phyloP scores from a whole-genome alignment of 2,797 vertebrate species.

The Trachops cirrhosus region DNA sequence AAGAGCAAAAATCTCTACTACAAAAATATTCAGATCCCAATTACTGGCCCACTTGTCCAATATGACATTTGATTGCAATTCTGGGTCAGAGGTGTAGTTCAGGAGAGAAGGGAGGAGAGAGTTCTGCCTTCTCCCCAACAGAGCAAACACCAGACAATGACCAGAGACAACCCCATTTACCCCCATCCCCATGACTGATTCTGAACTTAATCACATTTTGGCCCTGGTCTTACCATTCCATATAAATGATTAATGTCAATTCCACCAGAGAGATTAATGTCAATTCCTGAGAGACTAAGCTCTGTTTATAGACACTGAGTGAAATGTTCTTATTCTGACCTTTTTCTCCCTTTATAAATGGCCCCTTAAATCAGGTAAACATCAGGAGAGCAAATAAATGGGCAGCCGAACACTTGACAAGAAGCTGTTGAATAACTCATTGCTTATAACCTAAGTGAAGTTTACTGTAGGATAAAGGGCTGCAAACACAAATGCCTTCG shows the following conservation, averaged over 20 bases:
- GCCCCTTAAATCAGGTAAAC: neutral
- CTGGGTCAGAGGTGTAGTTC: neutral
- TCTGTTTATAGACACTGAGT: neutral
- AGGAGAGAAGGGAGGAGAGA: neutral
- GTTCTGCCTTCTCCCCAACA: neutral
- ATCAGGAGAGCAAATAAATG: neutral
- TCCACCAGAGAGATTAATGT: neutral
- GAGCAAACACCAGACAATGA: neutral
- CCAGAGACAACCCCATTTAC: neutral
- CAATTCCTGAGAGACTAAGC: neutral
- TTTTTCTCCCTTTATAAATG: conserved; percentile 8
- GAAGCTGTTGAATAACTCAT: neutral
- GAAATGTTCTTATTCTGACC: neutral
- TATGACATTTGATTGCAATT: neutral
- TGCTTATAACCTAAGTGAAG: neutral
- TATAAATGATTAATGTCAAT: neutral
- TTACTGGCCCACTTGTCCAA: neutral
- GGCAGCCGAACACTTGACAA: neutral
- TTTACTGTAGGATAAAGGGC: neutral
- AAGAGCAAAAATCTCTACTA: neutral
- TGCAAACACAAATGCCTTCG: rapidly evolving
- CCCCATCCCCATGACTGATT: no score
- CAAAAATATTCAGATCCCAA: neutral
- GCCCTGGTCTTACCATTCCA: neutral
- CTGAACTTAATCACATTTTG: neutral